phyloP scores from a whole-genome alignment of 2,888 invertebrate species.

The Agrochola circellaris region DNA sequence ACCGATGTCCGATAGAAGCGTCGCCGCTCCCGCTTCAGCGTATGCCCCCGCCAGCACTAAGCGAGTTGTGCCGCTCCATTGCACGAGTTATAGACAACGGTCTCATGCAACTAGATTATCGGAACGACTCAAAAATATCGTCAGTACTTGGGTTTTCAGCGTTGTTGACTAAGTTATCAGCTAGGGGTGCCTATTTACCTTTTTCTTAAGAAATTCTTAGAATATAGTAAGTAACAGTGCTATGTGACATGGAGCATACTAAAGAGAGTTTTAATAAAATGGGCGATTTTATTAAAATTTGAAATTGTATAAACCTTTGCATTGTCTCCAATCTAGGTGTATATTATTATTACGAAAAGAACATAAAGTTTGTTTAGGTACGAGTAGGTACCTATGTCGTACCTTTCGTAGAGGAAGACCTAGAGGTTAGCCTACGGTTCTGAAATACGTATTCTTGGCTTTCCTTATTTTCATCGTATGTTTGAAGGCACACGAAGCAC shows the following conservation, averaged over 20 bases:
- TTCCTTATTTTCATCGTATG: no score
- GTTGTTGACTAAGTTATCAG: constrained; percentile 21
- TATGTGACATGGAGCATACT: background rate
- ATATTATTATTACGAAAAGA: background rate
- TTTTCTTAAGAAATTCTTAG: background rate
- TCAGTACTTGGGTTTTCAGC: constrained; percentile 30
- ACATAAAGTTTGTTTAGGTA: background rate
- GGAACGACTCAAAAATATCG: constrained; percentile 75
- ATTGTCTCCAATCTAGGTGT: background rate
- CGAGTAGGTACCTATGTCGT: background rate
- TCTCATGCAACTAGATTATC: constrained; percentile 79
- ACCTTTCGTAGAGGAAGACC: background rate
- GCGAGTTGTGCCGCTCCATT: constrained; percentile 74
- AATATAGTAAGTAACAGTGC: background rate
- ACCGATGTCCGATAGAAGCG: constrained; percentile 81
- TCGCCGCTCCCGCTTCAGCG: constrained; percentile 67
- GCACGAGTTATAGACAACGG: constrained; percentile 77
- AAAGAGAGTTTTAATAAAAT: background rate
- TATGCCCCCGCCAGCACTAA: constrained; percentile 63
- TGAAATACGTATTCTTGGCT: background rate
- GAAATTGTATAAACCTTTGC: background rate
- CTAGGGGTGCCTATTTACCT: background rate
- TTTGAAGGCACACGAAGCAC: background rate
- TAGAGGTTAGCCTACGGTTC: background rate
- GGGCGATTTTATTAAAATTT: background rate